Evolutionary conservation across 92 coral and sea anemone genomes (phyloP).

Genomic region (Parazoanthus swiftii): DNA sequence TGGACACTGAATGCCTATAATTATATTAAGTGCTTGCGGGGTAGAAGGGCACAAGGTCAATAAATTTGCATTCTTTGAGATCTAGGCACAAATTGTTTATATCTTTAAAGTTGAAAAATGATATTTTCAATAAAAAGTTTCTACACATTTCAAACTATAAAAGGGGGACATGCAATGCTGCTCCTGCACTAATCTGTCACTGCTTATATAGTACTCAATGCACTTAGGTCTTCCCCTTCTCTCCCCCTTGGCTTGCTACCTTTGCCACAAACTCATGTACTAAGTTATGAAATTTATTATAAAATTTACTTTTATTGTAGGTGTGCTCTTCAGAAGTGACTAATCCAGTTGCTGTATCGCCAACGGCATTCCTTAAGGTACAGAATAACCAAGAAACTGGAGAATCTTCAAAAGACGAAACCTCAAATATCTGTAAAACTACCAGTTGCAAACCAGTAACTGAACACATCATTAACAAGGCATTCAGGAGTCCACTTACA

Average conservation of each 20-base stretch:
- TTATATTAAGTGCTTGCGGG: too few species aligned
- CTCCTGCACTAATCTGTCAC: too few species aligned
- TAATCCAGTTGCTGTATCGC: not conserved
- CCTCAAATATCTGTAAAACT: not conserved
- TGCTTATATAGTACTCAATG: too few species aligned
- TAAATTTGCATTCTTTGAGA: too few species aligned
- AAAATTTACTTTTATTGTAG: not conserved
- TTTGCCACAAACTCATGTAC: not conserved
- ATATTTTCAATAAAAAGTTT: too few species aligned
- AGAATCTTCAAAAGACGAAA: not conserved
- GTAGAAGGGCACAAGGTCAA: too few species aligned
- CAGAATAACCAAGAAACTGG: not conserved
- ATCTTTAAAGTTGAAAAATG: too few species aligned
- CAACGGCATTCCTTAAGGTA: not conserved
- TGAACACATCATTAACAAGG: not conserved
- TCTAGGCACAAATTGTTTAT: too few species aligned
- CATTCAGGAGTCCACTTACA: slow-evolving; percentile 33
- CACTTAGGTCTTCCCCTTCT: not conserved
- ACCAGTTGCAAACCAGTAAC: not conserved
- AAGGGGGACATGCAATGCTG: too few species aligned
- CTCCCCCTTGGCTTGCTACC: not conserved
- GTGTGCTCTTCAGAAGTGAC: not conserved
- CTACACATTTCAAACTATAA: too few species aligned
- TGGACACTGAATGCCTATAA: too few species aligned
- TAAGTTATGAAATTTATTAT: not conserved